Evolutionary conservation across 2,888 invertebrate species (phyloP).

Genomic region (Corbicula japonica): DNA sequence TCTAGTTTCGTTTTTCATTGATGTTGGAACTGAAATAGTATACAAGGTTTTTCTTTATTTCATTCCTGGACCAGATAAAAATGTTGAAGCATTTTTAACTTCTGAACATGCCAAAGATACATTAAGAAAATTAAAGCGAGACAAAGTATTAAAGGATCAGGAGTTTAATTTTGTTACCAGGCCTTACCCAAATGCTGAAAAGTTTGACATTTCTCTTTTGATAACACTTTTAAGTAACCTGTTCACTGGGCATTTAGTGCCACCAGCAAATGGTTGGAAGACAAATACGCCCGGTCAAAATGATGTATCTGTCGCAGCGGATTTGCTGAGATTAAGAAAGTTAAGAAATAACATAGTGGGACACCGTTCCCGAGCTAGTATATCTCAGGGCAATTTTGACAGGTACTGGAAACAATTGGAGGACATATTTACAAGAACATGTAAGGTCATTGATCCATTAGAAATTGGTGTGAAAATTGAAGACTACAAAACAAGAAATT

Average conservation of each 20-base stretch:
- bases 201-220: background rate
- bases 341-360: too few species aligned
- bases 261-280: background rate
- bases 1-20: background rate
- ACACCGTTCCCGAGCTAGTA: background rate
- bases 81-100: background rate
- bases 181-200: background rate
- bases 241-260: background rate
- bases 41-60: background rate
- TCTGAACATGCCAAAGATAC: background rate
- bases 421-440: background rate
- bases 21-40: constrained; percentile 1
- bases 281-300: background rate
- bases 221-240: background rate
- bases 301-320: background rate
- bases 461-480: background rate
- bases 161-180: background rate
- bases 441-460: background rate
- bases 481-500: background rate
- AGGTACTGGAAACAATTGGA: background rate
- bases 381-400: background rate
- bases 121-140: background rate
- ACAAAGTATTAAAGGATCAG: background rate
- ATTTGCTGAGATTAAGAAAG: too few species aligned
- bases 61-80: background rate